Conservation (phyloP, 2,888 invertebrate species). For the Cheilosia vernalis region DNA sequence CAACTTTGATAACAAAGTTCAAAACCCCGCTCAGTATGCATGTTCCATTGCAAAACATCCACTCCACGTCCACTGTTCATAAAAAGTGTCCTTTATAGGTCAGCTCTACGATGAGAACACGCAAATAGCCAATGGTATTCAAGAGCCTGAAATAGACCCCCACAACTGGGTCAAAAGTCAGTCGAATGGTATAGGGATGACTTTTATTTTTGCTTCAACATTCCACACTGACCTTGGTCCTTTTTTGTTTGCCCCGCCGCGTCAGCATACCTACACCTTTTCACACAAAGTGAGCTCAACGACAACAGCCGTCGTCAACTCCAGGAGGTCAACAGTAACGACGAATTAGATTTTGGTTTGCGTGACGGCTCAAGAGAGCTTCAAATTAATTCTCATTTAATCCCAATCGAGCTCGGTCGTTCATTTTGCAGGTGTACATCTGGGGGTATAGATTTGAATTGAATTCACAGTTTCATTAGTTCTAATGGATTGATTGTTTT, state of each 20-base stretch:
- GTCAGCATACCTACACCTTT: neutral
- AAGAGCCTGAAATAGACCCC: conserved; percentile 2
- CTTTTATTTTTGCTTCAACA: neutral
- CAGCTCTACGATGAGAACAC: neutral
- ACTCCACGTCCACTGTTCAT: neutral
- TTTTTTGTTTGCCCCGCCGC: neutral
- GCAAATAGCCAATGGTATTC: conserved; percentile 7
- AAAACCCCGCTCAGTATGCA: neutral
- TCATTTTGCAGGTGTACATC: neutral
- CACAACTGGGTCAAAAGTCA: conserved; percentile 37
- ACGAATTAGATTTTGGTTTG: conserved; percentile 39
- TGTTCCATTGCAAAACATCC: neutral
- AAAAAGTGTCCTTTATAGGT: neutral
- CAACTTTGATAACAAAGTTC: no score
- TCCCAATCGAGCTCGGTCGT: neutral
- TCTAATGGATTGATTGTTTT: conserved; percentile 34
- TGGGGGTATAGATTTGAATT: conserved; percentile 3
- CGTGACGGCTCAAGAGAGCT: conserved; percentile 20
- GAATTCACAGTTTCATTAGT: conserved; percentile 8
- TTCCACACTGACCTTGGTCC: conserved; percentile 32
- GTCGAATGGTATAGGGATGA: conserved; percentile 25
- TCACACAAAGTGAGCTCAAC: neutral
- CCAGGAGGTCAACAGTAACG: conserved; percentile 24
- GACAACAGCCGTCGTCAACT: conserved; percentile 13
- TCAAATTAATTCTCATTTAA: conserved; percentile 24